Evolutionary conservation across 2,113 vertebrate genomes (phyloP).

Genomic region (Oophaga pumilio): DNA sequence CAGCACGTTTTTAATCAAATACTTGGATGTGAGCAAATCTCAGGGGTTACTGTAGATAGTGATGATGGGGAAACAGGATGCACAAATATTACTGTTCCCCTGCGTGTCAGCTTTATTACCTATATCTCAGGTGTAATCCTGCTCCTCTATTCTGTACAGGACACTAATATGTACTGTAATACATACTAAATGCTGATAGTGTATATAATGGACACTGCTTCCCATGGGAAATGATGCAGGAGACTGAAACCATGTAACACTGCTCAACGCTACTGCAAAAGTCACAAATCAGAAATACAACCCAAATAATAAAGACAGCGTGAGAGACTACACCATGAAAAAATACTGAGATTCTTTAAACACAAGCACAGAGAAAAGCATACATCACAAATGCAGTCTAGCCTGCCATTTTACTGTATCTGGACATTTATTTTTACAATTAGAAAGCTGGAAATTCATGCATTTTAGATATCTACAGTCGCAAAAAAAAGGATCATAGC

Average conservation of each 20-base stretch:
- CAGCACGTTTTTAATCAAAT: conserved; percentile 24
- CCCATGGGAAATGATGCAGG: conserved; percentile 35
- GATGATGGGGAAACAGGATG: neutral
- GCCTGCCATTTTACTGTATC: neutral
- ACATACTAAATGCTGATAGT: neutral
- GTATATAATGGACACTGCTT: neutral
- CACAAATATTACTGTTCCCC: neutral
- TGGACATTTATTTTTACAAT: neutral
- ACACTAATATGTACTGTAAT: neutral
- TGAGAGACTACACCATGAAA: conserved; percentile 1
- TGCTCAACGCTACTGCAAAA: neutral
- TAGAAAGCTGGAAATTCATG: neutral
- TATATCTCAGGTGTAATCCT: neutral
- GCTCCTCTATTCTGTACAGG: neutral
- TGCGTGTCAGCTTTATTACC: conserved; percentile 16
- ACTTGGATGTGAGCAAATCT: neutral
- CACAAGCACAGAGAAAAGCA: neutral
- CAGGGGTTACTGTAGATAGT: neutral
- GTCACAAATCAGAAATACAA: conserved; percentile 38
- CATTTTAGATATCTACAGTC: neutral
- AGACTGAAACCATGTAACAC: conserved; percentile 10
- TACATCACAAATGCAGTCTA: neutral
- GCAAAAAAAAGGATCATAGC: neutral
- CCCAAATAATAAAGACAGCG: conserved; percentile 7
- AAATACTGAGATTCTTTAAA: neutral